Evolutionary conservation across 2,113 vertebrate species (phyloP), one percentile per base, ranked within the genome.

Genomic region (Bubo bubo): DNA sequence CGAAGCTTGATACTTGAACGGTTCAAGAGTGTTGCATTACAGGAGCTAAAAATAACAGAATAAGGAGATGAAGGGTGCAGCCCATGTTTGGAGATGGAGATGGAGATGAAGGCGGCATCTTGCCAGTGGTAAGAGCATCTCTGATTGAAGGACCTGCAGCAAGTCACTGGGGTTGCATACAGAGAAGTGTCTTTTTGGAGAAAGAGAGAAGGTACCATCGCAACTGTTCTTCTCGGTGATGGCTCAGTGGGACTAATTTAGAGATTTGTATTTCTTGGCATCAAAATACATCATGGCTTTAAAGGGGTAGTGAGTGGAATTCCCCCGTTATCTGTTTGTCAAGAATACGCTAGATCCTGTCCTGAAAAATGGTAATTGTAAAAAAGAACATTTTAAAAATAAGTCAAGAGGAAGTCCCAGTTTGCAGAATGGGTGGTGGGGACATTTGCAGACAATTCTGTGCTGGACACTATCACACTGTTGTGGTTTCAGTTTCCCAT

Each of bases 361-460:
- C 84, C 43, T 83, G 89, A 85, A 85, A 87, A 74, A 35, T 45
- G 17, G 45, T 11, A n/a, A 59, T 60, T 55, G 68, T 62, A 53
- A 68, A 71, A 70, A 85, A 91, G 64, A 70, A 66, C 26, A 18
- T 37, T 62, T 85, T 47, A 82, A 84, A 87, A 82, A 90, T 68
- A 88, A 88, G 32, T 37, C 66, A 59, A 27, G 84, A 95, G 91
- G 96, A 95, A 91, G 88, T 86, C 72, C 67, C 72, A 68, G 59
- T 63, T 58, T 90, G 88, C 79, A 93, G 91, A 82, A 30, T 43
- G 77, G 26, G 41, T 39, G 53, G 26, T 41, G 26, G 49, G 50
- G 47, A 81, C 28, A 20, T 32, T n/a, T 75, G 39, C 66, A 80
- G 75, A 8, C 76, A 60, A 14, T 39, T 64, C 49, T 92, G 56